Conservation (phyloP, 2,888 invertebrate genomes). For the Tenthredo notha region DNA sequence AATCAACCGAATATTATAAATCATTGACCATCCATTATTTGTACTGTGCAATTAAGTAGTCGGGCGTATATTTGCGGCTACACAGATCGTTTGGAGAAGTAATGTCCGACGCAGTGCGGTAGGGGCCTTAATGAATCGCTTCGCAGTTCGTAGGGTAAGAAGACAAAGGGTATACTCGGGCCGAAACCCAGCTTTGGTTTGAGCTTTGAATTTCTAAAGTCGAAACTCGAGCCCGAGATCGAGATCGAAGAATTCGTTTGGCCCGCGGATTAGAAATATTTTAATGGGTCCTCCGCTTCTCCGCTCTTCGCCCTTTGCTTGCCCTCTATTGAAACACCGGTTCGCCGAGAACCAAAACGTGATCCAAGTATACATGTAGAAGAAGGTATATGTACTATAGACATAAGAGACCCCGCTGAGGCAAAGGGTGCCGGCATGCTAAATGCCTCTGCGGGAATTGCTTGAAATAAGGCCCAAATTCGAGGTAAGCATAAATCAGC, state of each 20-base stretch:
- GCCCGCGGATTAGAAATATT: conserved; percentile 66
- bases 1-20: not conserved
- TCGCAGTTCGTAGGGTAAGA: conserved; percentile 50
- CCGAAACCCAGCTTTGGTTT: conserved; percentile 28
- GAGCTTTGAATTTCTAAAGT: conserved; percentile 29
- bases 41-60: not conserved
- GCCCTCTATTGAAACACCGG: conserved; percentile 42
- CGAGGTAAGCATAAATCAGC: conserved; percentile 52
- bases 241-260: conserved; percentile 54
- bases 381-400: conserved; percentile 4
- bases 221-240: conserved; percentile 32
- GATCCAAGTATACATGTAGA: conserved; percentile 32
- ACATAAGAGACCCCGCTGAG: conserved; percentile 43
- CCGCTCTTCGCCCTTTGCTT: conserved; percentile 29
- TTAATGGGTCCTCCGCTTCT: conserved; percentile 61
- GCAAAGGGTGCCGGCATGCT: conserved; percentile 61
- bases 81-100: conserved; percentile 15
- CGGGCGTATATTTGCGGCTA: not conserved
- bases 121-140: conserved; percentile 33
- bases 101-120: not conserved
- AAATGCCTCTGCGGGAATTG: conserved; percentile 61
- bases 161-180: conserved; percentile 44
- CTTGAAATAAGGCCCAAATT: conserved; percentile 52
- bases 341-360: conserved; percentile 39
- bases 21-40: not conserved